Conservation (phyloP, 2,113 vertebrate species). For the Hypocryptadius cinnamomeus region DNA sequence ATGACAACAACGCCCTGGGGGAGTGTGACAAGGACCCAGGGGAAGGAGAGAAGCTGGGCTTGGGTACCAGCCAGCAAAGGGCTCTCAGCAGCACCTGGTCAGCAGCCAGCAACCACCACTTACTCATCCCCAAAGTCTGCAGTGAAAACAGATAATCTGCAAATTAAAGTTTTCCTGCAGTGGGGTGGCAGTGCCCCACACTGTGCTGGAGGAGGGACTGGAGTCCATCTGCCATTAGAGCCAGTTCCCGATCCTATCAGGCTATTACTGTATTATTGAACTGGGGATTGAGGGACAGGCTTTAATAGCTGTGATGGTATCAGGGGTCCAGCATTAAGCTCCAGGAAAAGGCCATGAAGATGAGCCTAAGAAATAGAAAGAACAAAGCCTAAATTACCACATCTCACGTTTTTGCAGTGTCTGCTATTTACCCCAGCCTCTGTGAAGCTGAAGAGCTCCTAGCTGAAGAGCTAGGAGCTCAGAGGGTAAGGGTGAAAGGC, state of each 20-base stretch:
- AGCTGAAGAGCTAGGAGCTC: not conserved
- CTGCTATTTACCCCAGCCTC: not conserved
- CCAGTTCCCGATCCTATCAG: constrained; percentile 26
- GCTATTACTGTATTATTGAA: constrained; percentile 8
- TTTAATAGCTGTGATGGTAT: not conserved
- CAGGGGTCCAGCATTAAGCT: not conserved
- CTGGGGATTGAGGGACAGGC: not conserved
- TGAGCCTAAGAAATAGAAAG: not conserved
- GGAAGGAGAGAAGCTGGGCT: not conserved
- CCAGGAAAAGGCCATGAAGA: not conserved
- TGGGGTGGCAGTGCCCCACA: not conserved
- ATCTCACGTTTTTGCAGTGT: not conserved
- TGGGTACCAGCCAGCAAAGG: not conserved
- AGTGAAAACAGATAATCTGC: not conserved
- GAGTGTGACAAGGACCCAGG: not conserved
- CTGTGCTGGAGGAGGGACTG: not conserved
- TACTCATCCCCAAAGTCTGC: not conserved
- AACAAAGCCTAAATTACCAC: not conserved
- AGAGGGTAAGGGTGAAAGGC: not conserved
- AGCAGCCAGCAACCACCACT: not conserved
- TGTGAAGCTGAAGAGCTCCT: not conserved
- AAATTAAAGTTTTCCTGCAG: not conserved
- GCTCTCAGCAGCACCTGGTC: not conserved
- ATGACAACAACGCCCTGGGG: fast-evolving
- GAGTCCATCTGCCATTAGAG: not conserved